Percentiles rank a stretch among this genome's conserved stretches.
Conservation (phyloP, 2,888 invertebrate genomes). For the Pollenia amentaria region DNA sequence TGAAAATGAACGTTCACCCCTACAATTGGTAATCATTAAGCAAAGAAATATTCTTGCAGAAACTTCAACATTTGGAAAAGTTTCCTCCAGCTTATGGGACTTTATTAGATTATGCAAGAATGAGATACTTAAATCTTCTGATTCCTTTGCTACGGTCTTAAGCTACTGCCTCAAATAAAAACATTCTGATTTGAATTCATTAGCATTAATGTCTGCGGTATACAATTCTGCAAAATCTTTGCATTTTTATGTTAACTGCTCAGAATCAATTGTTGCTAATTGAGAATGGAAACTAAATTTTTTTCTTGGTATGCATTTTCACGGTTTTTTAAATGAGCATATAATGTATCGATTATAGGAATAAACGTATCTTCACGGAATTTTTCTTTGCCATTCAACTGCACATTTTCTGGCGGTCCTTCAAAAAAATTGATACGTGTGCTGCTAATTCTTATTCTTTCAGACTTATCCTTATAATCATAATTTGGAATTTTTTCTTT, state of each 20-base stretch:
- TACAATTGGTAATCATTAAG: slow-evolving; percentile 21
- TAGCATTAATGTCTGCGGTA: too few relatives aligned
- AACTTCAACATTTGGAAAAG: too few relatives aligned
- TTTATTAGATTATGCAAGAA: too few relatives aligned
- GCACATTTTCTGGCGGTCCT: slow-evolving; percentile 11
- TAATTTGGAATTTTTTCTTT: slow-evolving; percentile 12
- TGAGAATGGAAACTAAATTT: slow-evolving; percentile 23
- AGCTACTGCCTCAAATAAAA: too few relatives aligned
- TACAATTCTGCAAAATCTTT: too few relatives aligned
- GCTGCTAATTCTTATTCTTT: slow-evolving; percentile 14
- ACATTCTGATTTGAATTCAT: too few relatives aligned
- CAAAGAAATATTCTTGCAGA: slow-evolving; percentile 14
- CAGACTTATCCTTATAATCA: slow-evolving; percentile 14
- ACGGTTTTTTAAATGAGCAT: too few relatives aligned
- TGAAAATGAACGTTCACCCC: slow-evolving; percentile 19
- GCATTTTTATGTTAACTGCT: slow-evolving; percentile 8
- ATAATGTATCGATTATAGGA: too few relatives aligned
- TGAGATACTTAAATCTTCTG: too few relatives aligned
- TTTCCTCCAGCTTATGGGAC: too few relatives aligned
- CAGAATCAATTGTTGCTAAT: slow-evolving; percentile 25
- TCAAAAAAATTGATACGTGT: slow-evolving; percentile 17
- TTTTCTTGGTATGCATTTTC: too few relatives aligned
- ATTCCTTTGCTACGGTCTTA: too few relatives aligned
- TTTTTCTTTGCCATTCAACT: slow-evolving; percentile 15
- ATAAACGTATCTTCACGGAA: slow-evolving; percentile 12